Percentiles rank a stretch among this genome's conserved stretches.
Conservation (phyloP, 2,888 invertebrate species). For the Philaethria dido region DNA sequence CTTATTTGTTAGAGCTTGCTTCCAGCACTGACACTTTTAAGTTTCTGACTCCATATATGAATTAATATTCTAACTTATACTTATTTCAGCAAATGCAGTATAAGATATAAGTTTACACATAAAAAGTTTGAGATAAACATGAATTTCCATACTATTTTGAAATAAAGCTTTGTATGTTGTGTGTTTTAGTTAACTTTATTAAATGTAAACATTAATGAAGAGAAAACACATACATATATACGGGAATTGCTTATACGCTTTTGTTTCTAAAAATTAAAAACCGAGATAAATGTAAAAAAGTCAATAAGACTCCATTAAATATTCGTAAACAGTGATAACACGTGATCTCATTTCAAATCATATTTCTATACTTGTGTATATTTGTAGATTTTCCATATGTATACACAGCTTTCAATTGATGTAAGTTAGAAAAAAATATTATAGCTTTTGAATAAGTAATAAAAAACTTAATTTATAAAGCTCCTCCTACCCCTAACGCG, state of each 20-base stretch:
- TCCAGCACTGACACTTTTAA: constrained; percentile 6
- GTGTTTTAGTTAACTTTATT: background rate
- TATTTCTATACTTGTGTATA: too few species aligned
- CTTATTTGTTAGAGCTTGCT: constrained; percentile 25
- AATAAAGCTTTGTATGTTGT: background rate
- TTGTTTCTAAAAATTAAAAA: too few species aligned
- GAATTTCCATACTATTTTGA: background rate
- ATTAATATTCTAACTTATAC: background rate
- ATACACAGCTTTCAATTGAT: too few species aligned
- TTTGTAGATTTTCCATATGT: too few species aligned
- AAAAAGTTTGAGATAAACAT: background rate
- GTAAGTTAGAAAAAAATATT: too few species aligned
- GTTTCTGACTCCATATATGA: background rate
- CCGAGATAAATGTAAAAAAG: too few species aligned
- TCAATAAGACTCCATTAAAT: too few species aligned
- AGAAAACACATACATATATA: too few species aligned
- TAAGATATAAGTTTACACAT: background rate
- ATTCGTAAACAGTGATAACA: too few species aligned
- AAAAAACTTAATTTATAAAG: background rate
- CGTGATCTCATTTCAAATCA: too few species aligned
- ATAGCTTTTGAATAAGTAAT: background rate
- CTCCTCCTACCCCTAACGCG: background rate
- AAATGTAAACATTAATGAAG: too few species aligned
- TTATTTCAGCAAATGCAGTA: background rate
- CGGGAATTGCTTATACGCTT: too few species aligned